A percentile compares a stretch with the other conserved stretches of the same genome.
phyloP scores from a whole-genome alignment of 2,888 invertebrate genomes.

The Oscheius myriophilus region DNA sequence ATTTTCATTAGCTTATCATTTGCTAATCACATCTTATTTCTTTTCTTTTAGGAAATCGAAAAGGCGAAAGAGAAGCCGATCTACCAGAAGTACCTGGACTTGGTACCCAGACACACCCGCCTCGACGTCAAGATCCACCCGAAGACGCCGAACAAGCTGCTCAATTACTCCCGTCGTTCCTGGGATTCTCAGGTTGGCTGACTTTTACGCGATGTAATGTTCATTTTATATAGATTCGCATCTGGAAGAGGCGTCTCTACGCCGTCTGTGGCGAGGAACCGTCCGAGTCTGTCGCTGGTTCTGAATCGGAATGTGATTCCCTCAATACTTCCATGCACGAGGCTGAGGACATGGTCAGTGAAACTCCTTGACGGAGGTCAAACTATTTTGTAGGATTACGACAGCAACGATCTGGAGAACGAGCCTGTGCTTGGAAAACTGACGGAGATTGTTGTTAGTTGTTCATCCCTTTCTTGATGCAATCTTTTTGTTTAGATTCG shows the following conservation, averaged over 20 bases:
- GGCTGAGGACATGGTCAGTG: constrained; percentile 2
- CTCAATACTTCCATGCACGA: background rate
- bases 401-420: background rate
- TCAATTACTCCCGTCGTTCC: constrained; percentile 88
- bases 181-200: constrained; percentile 83
- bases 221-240: constrained; percentile 39
- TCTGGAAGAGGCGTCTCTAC: constrained; percentile 66
- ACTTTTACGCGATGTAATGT: background rate
- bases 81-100: constrained; percentile 55
- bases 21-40: background rate
- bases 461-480: too few relatives aligned
- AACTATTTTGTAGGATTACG: too few relatives aligned
- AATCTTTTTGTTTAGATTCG: constrained; percentile 35
- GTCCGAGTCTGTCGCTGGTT: constrained; percentile 56
- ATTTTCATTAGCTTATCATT: background rate
- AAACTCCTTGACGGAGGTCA: background rate
- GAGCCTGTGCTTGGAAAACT: background rate
- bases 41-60: constrained; percentile 58
- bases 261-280: constrained; percentile 66
- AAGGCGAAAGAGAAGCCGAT: constrained; percentile 65
- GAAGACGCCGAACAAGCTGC: constrained; percentile 86
- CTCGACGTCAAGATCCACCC: constrained; percentile 77
- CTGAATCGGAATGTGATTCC: constrained; percentile 29
- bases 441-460: too few relatives aligned
- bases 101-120: constrained; percentile 55